phyloP scores from a whole-genome alignment of 2,888 invertebrate genomes.

The Drosophila nr. medialis region DNA sequence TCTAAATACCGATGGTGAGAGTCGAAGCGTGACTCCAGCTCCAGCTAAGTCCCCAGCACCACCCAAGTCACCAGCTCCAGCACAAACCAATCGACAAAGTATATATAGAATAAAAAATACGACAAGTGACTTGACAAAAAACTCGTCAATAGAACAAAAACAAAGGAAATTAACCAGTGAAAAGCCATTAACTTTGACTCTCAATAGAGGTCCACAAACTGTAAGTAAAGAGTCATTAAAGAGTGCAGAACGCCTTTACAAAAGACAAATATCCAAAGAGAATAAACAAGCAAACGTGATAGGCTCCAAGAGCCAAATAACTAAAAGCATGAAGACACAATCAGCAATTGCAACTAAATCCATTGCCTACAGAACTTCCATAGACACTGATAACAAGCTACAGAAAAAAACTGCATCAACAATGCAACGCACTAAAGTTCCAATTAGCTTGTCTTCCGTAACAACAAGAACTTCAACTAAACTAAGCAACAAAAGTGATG shows the following conservation, averaged over 20 bases:
- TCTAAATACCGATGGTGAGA: constrained; percentile 55
- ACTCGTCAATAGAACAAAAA: constrained; percentile 50
- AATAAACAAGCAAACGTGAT: constrained; percentile 71
- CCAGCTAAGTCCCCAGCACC: constrained; percentile 69
- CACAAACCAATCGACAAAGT: constrained; percentile 38
- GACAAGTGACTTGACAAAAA: constrained; percentile 65
- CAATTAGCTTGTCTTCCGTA: constrained; percentile 70
- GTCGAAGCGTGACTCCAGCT: constrained; percentile 59
- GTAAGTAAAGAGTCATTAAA: constrained; percentile 71
- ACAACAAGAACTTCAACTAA: constrained; percentile 63
- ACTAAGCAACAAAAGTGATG: constrained; percentile 64
- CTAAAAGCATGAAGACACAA: constrained; percentile 75
- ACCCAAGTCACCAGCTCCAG: constrained; percentile 70
- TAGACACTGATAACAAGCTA: constrained; percentile 70
- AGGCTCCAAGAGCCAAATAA: constrained; percentile 78
- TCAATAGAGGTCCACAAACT: constrained; percentile 57
- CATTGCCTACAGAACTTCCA: constrained; percentile 77
- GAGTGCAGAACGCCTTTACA: constrained; percentile 63
- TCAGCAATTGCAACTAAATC: constrained; percentile 70
- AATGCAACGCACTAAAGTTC: constrained; percentile 71
- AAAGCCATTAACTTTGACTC: constrained; percentile 39
- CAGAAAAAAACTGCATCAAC: constrained; percentile 55
- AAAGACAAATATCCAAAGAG: constrained; percentile 70
- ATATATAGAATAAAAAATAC: constrained; percentile 49
- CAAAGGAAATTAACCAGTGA: constrained; percentile 47